A percentile compares a stretch with the other conserved stretches of the same genome.
Evolutionary conservation across 2,888 invertebrate species (phyloP).

Genomic region (Leptinotarsa rubiginosa): DNA sequence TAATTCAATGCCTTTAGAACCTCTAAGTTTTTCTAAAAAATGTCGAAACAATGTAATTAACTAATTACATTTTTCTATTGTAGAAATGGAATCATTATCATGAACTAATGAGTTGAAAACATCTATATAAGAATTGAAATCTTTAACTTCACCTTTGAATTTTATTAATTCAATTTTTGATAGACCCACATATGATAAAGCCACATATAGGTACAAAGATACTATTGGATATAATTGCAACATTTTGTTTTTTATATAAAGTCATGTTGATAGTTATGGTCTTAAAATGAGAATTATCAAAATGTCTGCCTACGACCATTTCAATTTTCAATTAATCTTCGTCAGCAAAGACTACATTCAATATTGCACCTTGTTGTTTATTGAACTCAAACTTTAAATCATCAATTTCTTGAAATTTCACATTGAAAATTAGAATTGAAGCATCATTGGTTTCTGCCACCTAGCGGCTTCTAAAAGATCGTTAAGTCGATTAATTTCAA

Average conservation of each 20-base stretch:
- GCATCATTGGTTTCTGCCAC: too few relatives aligned
- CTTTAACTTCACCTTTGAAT: too few relatives aligned
- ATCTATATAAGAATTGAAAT: too few relatives aligned
- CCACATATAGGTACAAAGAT: neutral
- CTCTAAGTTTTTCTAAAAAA: neutral
- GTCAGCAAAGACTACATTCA: neutral
- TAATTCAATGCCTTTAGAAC: too few relatives aligned
- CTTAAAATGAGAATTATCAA: neutral
- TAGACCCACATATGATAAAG: neutral
- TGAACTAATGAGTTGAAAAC: too few relatives aligned
- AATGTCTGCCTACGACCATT: neutral
- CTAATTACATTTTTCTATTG: neutral
- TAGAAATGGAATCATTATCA: too few relatives aligned
- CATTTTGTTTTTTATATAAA: neutral
- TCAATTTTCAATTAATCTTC: neutral
- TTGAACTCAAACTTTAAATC: too few relatives aligned
- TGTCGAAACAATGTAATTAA: too few relatives aligned
- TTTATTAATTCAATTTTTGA: neutral
- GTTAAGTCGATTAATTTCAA: too few relatives aligned
- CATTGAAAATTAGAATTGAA: too few relatives aligned
- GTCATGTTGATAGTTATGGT: neutral
- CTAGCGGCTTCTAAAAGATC: too few relatives aligned
- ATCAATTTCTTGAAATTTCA: too few relatives aligned
- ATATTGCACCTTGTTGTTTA: neutral
- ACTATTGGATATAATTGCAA: neutral